These are phyloP conservation scores for Escarpia spicata DNA, from an alignment of 2,888 invertebrate species.

Conservation along the genomic window DNA sequence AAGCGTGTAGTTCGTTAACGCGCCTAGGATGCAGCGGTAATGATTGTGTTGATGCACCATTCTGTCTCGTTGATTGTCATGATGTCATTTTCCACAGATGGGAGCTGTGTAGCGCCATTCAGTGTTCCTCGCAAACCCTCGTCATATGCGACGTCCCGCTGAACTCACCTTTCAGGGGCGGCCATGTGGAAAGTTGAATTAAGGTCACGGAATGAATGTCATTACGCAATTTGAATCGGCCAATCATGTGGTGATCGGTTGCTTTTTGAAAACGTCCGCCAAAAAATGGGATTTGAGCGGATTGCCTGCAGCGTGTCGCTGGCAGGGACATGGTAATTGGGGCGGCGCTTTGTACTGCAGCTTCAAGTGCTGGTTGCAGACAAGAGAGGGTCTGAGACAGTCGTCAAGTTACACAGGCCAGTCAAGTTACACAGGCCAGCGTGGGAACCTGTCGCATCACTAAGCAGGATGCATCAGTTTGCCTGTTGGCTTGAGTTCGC, in stretches of 20 bases:
- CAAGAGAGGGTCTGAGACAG: neutral
- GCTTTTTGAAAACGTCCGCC: conserved; percentile 16
- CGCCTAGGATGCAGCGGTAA: neutral
- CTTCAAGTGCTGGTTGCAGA: neutral
- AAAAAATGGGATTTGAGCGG: neutral
- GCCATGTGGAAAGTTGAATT: neutral
- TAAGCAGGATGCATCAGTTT: neutral
- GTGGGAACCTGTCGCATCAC: neutral
- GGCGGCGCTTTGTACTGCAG: neutral
- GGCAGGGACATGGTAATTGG: neutral
- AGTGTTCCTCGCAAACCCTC: neutral
- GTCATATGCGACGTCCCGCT: neutral
- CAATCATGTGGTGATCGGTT: neutral
- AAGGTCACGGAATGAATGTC: neutral
- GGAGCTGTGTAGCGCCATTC: neutral
- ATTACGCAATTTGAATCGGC: conserved; percentile 2
- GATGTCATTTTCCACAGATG: neutral
- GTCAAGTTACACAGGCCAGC: neutral
- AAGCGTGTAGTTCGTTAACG: neutral
- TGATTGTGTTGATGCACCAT: neutral
- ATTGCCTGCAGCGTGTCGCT: neutral
- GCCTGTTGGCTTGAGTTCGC: neutral
- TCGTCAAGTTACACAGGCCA: neutral
- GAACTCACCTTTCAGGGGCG: neutral
- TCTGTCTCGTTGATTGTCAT: neutral